These are phyloP conservation scores for Diarsia brunnea DNA, from an alignment of 2,888 invertebrate genomes.

Conservation along the genomic window DNA sequence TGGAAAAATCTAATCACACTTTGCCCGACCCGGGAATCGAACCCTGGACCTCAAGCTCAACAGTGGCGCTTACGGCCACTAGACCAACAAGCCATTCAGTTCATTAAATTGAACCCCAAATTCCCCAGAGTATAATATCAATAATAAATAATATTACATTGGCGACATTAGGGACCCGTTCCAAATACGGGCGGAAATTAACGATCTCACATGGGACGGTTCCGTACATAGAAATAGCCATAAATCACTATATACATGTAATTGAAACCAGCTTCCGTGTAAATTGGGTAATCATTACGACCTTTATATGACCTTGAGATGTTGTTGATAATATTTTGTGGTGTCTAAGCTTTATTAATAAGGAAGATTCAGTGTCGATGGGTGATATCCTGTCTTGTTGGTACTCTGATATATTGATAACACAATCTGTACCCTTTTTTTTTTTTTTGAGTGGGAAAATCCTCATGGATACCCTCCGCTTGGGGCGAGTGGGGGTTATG, in stretches of 20 bases:
- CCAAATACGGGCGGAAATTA: slow-evolving; percentile 32
- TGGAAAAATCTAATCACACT: too few species aligned
- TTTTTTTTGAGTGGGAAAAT: too few species aligned
- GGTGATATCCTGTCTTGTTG: too few species aligned
- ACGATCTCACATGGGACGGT: slow-evolving; percentile 17
- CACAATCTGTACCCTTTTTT: too few species aligned
- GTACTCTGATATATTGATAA: not conserved
- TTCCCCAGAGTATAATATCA: not conserved
- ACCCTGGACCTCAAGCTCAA: too few species aligned
- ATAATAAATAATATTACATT: slow-evolving; percentile 30
- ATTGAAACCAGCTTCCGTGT: slow-evolving; percentile 18
- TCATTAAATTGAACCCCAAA: slow-evolving; percentile 18
- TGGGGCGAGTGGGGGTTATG: too few species aligned
- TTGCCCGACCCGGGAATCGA: too few species aligned
- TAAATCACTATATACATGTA: slow-evolving; percentile 33
- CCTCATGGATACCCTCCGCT: too few species aligned
- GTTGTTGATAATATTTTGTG: slow-evolving; percentile 16
- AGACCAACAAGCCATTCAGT: not conserved
- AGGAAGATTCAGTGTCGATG: not conserved
- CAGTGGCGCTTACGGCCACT: too few species aligned
- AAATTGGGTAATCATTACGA: slow-evolving; percentile 26
- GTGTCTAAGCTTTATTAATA: slow-evolving; percentile 10
- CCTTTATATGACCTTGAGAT: slow-evolving; percentile 11
- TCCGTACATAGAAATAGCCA: slow-evolving; percentile 1
- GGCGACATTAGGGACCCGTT: slow-evolving; percentile 12